phyloP scores from a whole-genome alignment of 2,113 vertebrate genomes.

The Salvelinus sp. region DNA sequence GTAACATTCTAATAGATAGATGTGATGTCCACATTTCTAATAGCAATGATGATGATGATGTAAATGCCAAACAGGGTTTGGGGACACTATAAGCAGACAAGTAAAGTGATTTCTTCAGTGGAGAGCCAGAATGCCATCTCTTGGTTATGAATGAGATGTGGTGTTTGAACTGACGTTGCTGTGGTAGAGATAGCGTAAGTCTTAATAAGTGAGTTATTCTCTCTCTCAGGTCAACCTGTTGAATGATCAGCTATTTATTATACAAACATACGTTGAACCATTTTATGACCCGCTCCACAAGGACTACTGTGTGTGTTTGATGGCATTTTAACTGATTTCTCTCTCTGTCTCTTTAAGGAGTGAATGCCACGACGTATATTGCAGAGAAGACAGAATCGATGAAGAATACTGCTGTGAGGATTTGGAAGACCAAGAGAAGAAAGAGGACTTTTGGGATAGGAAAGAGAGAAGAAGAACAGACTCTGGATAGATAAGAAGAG shows the following conservation, averaged over 20 bases:
- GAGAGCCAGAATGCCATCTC: too few species aligned
- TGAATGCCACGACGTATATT: slow-evolving; percentile 79
- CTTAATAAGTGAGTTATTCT: neutral
- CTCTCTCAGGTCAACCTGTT: neutral
- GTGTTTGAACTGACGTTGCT: neutral
- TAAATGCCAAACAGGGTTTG: too few species aligned
- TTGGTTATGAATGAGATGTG: too few species aligned
- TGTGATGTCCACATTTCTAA: too few species aligned
- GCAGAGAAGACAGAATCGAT: slow-evolving; percentile 70
- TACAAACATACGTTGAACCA: neutral
- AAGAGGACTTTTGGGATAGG: too few species aligned
- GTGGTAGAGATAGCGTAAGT: slow-evolving; percentile 6
- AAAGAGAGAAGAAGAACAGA: too few species aligned
- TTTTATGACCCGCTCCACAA: neutral
- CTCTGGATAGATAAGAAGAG: too few species aligned
- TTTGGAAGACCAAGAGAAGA: slow-evolving; percentile 51
- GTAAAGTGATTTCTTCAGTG: too few species aligned
- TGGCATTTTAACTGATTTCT: neutral
- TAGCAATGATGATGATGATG: too few species aligned
- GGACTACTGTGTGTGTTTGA: neutral
- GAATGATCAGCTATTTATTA: neutral
- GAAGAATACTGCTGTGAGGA: slow-evolving; percentile 67
- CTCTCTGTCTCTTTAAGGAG: slow-evolving; percentile 65
- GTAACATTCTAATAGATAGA: too few species aligned
- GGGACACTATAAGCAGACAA: too few species aligned